phyloP scores from a whole-genome alignment of 2,113 vertebrate species.

The Vulpes ferrilata region DNA sequence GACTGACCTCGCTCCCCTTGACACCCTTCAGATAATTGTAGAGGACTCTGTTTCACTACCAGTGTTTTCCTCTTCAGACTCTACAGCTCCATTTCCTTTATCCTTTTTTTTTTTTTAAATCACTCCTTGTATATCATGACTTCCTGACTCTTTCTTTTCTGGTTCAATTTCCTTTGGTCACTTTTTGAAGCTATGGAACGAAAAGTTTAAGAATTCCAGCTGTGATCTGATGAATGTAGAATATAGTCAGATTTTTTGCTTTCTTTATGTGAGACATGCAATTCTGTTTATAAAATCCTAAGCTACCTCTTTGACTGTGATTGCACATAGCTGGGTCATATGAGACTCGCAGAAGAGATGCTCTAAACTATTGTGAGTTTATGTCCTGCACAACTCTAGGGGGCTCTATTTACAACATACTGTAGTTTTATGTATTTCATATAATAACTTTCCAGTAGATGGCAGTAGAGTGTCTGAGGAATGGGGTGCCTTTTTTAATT shows the following conservation, averaged over 20 bases:
- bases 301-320: neutral
- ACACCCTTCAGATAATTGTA: neutral
- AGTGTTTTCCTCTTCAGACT: neutral
- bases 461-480: conserved; percentile 75
- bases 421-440: conserved; percentile 23
- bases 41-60: neutral
- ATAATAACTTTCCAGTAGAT: conserved; percentile 68
- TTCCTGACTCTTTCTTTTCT: neutral
- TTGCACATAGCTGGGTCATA: neutral
- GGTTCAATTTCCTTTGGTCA: neutral
- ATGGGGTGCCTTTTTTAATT: conserved; percentile 53
- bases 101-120: neutral
- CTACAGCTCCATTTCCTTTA: neutral
- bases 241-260: neutral
- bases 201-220: conserved; percentile 11
- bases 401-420: conserved; percentile 60
- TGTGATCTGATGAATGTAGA: neutral
- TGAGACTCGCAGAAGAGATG: neutral
- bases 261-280: neutral
- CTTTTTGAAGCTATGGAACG: conserved; percentile 4
- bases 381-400: conserved; percentile 72
- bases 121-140: neutral
- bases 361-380: neutral
- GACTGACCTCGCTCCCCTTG: neutral
- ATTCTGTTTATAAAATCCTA: neutral